Percentiles rank a stretch among this genome's conserved stretches.
phyloP scores from a whole-genome alignment of 2,888 invertebrate species.

The Lamproptera curius region DNA sequence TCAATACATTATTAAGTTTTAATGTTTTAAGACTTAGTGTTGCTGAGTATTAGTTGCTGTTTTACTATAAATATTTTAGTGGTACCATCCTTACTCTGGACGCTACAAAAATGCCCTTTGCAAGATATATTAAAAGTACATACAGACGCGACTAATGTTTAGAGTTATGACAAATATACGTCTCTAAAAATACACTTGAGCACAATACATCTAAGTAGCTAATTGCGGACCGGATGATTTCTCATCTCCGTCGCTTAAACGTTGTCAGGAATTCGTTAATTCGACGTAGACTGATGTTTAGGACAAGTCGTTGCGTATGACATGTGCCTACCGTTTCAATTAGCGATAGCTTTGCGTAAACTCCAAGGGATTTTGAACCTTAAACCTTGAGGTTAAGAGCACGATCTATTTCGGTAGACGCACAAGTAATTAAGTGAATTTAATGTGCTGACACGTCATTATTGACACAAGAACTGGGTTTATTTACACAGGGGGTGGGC shows the following conservation, averaged over 20 bases:
- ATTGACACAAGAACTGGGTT: slow-evolving; percentile 56
- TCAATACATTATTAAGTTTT: too few relatives aligned
- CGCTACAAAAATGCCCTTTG: too few relatives aligned
- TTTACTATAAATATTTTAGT: too few relatives aligned
- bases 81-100: too few relatives aligned
- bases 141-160: too few relatives aligned
- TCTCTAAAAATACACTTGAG: background rate
- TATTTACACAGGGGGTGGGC: slow-evolving; percentile 64
- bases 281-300: slow-evolving; percentile 69
- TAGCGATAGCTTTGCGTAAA: too few relatives aligned
- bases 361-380: slow-evolving; percentile 6
- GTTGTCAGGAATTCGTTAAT: slow-evolving; percentile 55
- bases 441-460: slow-evolving; percentile 52
- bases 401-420: background rate
- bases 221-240: slow-evolving; percentile 10
- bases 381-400: background rate
- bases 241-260: slow-evolving; percentile 19
- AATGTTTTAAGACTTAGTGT: too few relatives aligned
- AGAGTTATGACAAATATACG: background rate
- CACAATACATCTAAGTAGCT: slow-evolving; percentile 5
- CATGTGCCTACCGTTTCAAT: slow-evolving; percentile 26
- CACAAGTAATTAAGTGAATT: slow-evolving; percentile 14
- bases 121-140: too few relatives aligned
- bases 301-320: slow-evolving; percentile 54
- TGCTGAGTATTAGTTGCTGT: too few relatives aligned